These are phyloP conservation scores for Gadopsis marmoratus DNA, from an alignment of 2,797 vertebrate genomes.

Conservation along the genomic window DNA sequence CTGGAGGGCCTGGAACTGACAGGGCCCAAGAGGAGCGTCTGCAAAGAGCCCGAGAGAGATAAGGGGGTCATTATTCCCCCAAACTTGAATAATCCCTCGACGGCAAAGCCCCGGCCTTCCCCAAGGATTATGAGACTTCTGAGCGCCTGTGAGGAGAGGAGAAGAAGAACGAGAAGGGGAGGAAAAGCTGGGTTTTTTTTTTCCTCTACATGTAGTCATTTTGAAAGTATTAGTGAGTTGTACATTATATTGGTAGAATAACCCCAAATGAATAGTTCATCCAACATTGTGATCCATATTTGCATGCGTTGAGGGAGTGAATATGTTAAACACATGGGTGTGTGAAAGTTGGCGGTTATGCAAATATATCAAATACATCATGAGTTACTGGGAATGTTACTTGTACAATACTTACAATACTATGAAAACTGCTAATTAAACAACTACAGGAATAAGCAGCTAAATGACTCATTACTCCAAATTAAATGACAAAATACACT, in stretches of 20 bases:
- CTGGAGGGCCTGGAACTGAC: constrained; percentile 69
- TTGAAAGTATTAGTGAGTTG: constrained; percentile 24
- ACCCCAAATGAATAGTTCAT: neutral
- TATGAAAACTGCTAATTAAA: neutral
- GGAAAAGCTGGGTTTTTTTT: constrained; percentile 13
- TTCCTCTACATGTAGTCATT: constrained; percentile 18
- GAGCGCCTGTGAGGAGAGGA: constrained; percentile 31
- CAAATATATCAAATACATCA: neutral
- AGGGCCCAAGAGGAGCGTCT: constrained; percentile 74
- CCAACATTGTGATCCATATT: neutral
- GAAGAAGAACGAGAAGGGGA: constrained; percentile 14
- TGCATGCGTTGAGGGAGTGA: neutral
- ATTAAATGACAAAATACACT: neutral
- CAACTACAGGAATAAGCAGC: neutral
- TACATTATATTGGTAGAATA: neutral
- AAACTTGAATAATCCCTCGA: constrained; percentile 80
- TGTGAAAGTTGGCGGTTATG: neutral
- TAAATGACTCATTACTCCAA: neutral
- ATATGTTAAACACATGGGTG: neutral
- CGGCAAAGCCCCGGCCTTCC: constrained; percentile 56
- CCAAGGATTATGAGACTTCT: constrained; percentile 62
- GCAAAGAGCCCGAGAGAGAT: constrained; percentile 72
- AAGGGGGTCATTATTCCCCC: constrained; percentile 79
- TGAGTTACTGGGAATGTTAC: neutral
- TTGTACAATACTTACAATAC: neutral